These are phyloP conservation scores for Jacana jacana DNA, from an alignment of 2,113 vertebrate genomes.

Conservation along the genomic window DNA sequence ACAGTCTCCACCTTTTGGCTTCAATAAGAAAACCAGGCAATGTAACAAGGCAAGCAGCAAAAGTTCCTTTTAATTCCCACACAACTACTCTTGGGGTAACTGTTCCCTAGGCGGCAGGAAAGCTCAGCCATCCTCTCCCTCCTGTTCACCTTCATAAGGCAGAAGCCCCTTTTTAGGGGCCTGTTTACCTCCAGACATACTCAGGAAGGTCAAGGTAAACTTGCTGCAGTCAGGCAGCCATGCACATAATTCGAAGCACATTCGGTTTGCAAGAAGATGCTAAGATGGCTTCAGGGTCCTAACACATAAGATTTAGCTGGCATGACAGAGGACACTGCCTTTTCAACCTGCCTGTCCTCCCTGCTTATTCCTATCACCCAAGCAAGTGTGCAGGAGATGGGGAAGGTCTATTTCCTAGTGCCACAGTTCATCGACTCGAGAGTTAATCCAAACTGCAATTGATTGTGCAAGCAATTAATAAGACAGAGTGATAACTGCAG, in stretches of 20 bases:
- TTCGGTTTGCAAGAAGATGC: not conserved
- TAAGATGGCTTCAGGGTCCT: not conserved
- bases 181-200: not conserved
- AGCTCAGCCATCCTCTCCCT: not conserved
- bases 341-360: not conserved
- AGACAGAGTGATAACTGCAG: conserved; percentile 25
- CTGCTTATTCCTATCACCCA: not conserved
- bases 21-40: not conserved
- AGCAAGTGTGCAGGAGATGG: not conserved
- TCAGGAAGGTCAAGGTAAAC: not conserved
- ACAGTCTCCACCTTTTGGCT: not conserved
- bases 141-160: not conserved
- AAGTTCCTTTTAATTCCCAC: not conserved
- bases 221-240: not conserved
- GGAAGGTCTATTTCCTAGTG: not conserved
- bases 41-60: not conserved
- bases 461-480: conserved; percentile 50
- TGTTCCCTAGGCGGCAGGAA: not conserved
- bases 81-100: accelerated
- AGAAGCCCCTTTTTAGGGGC: not conserved
- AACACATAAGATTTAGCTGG: not conserved
- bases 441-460: conserved; percentile 29
- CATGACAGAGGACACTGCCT: not conserved
- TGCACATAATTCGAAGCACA: not conserved
- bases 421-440: not conserved